Percentiles rank a stretch among this genome's conserved stretches.
These are phyloP conservation scores for Thinocorus orbignyianus DNA, from an alignment of 2,113 vertebrate genomes.

Conservation along the genomic window DNA sequence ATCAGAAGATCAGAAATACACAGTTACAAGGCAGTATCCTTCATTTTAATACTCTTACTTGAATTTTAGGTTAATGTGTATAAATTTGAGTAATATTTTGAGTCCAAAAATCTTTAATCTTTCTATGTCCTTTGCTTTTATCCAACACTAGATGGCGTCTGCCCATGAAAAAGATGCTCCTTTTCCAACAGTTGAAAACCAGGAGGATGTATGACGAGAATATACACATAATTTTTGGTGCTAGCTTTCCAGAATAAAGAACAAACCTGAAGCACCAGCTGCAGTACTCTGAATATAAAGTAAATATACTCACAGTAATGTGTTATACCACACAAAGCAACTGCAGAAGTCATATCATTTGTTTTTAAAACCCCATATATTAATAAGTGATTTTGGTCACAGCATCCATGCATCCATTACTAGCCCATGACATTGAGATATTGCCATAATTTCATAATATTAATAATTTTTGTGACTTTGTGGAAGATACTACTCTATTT, in stretches of 20 bases:
- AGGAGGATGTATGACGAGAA: not conserved
- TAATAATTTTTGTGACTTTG: not conserved
- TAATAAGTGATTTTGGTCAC: not conserved
- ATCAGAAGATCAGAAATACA: not conserved
- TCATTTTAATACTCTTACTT: not conserved
- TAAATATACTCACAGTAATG: not conserved
- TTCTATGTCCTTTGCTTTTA: not conserved
- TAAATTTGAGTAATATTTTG: not conserved
- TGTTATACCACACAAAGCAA: not conserved
- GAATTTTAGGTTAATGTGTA: not conserved
- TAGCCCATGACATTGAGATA: not conserved
- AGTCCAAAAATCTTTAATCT: not conserved
- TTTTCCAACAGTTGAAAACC: not conserved
- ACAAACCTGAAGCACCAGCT: not conserved
- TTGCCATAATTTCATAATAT: not conserved
- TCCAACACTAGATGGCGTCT: not conserved
- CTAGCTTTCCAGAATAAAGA: not conserved
- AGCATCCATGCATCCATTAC: not conserved
- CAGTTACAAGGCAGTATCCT: not conserved
- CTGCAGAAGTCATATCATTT: not conserved
- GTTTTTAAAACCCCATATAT: not conserved
- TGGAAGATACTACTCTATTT: not conserved
- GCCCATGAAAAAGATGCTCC: not conserved
- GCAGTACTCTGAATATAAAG: not conserved
- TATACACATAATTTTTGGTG: not conserved